Conservation (phyloP, 2,797 vertebrate genomes). For the Jordanella pulchra region DNA sequence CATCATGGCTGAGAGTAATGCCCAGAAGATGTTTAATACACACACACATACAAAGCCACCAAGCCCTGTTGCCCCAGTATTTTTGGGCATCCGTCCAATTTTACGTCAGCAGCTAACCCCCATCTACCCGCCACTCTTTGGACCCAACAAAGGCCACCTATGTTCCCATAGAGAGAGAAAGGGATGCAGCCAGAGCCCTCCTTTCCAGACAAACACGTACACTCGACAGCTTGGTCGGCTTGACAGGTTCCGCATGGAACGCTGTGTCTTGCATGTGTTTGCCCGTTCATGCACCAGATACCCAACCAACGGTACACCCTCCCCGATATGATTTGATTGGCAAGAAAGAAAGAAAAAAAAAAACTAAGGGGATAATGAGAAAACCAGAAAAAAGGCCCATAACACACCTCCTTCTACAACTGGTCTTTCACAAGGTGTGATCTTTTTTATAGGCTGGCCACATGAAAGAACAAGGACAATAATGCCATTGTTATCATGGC, state of each 20-base stretch:
- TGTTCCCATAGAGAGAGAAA: conserved; percentile 77
- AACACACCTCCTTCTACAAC: conserved; percentile 25
- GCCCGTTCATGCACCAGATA: conserved; percentile 26
- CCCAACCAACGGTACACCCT: conserved; percentile 24
- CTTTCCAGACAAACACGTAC: conserved; percentile 25
- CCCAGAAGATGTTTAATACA: conserved; percentile 15
- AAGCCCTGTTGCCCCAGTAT: conserved; percentile 69
- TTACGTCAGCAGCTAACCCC: conserved; percentile 61
- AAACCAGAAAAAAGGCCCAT: conserved; percentile 42
- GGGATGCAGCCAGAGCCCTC: conserved; percentile 50
- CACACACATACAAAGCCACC: conserved; percentile 31
- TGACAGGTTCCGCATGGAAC: conserved; percentile 36
- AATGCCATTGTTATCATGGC: conserved; percentile 20
- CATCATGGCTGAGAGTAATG: conserved; percentile 26
- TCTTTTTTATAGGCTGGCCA: conserved; percentile 46
- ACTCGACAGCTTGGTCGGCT: conserved; percentile 25
- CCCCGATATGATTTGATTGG: conserved; percentile 33
- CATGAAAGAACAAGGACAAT: conserved; percentile 33
- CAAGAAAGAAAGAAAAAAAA: conserved; percentile 14
- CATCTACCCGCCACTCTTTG: conserved; percentile 40
- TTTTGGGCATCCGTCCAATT: conserved; percentile 75
- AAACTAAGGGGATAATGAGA: conserved; percentile 17
- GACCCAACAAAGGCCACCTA: conserved; percentile 81
- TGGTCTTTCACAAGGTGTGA: conserved; percentile 53
- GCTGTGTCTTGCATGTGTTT: conserved; percentile 17